A percentile compares a stretch with the other conserved stretches of the same genome.
These are phyloP conservation scores for Channa maculata DNA, from an alignment of 2,113 vertebrate species.

Conservation along the genomic window DNA sequence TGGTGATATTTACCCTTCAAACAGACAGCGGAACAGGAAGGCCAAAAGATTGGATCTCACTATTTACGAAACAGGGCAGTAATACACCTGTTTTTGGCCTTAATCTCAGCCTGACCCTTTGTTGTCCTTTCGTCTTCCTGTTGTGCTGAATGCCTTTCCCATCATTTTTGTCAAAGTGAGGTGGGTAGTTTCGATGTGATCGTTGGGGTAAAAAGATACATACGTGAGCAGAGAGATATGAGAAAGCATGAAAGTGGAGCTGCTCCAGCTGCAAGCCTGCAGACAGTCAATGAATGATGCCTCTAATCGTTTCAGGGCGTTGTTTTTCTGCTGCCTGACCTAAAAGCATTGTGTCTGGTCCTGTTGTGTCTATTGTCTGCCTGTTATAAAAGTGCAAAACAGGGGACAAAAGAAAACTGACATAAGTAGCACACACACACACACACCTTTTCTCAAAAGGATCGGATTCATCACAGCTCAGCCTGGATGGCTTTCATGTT, in stretches of 20 bases:
- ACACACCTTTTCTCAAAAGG: neutral
- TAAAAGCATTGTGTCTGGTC: constrained; percentile 1
- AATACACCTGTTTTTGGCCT: constrained; percentile 61
- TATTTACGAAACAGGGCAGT: constrained; percentile 69
- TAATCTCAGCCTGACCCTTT: constrained; percentile 49
- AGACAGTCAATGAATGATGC: constrained; percentile 9
- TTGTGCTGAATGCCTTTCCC: constrained; percentile 19
- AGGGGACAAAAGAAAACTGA: neutral
- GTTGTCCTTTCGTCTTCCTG: constrained; percentile 45
- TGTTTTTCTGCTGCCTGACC: constrained; percentile 26
- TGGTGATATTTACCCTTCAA: constrained; percentile 73
- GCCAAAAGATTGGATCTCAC: constrained; percentile 50
- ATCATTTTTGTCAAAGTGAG: neutral
- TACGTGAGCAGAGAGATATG: constrained; percentile 13
- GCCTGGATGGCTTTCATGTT: constrained; percentile 55
- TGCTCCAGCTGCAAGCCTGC: constrained; percentile 21
- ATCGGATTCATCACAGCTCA: constrained; percentile 52
- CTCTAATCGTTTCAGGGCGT: constrained; percentile 19
- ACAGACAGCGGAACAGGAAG: constrained; percentile 64
- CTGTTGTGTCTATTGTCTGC: constrained; percentile 2
- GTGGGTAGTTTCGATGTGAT: constrained; percentile 28
- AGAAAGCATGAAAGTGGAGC: neutral
- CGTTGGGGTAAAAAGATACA: neutral
- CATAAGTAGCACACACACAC: constrained; percentile 44
- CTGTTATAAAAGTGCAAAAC: neutral